These are phyloP conservation scores for Achatina immaculata DNA, from an alignment of 1,140 invertebrate genomes.

Conservation along the genomic window DNA sequence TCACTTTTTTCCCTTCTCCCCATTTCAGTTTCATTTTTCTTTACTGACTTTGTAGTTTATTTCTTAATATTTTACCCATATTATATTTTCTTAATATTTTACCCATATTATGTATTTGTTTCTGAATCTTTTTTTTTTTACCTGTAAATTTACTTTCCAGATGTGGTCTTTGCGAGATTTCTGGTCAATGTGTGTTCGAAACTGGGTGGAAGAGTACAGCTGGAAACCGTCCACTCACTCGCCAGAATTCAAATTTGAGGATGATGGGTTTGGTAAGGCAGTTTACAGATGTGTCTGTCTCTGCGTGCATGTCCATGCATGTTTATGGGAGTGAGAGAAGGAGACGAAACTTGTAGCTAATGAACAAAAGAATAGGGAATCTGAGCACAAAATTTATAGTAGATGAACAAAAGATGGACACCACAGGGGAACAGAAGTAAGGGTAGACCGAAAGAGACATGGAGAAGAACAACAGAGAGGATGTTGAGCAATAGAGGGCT, in stretches of 20 bases:
- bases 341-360: too few relatives aligned
- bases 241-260: constrained; percentile 8
- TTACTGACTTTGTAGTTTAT: neutral
- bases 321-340: too few relatives aligned
- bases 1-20: neutral
- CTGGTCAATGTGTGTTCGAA: constrained; percentile 55
- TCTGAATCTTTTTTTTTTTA: neutral
- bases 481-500: too few relatives aligned
- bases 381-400: too few relatives aligned
- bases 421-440: too few relatives aligned
- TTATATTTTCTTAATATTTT: neutral
- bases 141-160: constrained; percentile 40
- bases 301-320: too few relatives aligned
- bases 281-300: neutral
- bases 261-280: constrained; percentile 27
- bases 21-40: neutral
- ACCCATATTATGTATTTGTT: neutral
- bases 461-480: too few relatives aligned
- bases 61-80: neutral
- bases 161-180: constrained; percentile 58
- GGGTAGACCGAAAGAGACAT: too few relatives aligned
- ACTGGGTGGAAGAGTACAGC: constrained; percentile 62
- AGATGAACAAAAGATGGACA: too few relatives aligned
- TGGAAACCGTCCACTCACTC: constrained; percentile 56
- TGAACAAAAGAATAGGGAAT: too few relatives aligned